These are phyloP conservation scores for Esox lucius DNA, from an alignment of 2,797 vertebrate genomes.

Conservation along the genomic window DNA sequence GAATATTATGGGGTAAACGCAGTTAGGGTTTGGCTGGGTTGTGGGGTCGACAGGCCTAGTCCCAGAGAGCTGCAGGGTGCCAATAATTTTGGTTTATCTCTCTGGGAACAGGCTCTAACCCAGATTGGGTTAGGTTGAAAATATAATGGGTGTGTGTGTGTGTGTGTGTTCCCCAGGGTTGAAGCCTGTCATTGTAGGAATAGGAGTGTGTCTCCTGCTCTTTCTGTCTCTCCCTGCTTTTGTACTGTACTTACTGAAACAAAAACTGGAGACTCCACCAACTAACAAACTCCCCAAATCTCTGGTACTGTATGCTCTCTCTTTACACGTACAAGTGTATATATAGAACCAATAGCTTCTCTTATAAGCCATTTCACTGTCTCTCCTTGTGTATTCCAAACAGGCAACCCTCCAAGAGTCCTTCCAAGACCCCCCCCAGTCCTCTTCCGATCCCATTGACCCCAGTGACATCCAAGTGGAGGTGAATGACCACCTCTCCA, in stretches of 20 bases:
- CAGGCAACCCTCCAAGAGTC: constrained; percentile 39
- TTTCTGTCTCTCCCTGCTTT: constrained; percentile 38
- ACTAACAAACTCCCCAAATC: constrained; percentile 51
- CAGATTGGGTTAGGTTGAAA: no score
- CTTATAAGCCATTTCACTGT: neutral
- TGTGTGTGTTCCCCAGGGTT: constrained; percentile 40
- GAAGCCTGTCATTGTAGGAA: constrained; percentile 35
- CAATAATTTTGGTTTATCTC: no score
- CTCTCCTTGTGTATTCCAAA: constrained; percentile 3
- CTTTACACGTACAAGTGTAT: neutral
- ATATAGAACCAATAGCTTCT: neutral
- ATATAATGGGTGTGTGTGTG: no score
- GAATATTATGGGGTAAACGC: no score
- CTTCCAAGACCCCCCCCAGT: constrained; percentile 29
- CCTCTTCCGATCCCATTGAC: constrained; percentile 30
- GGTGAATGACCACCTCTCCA: constrained; percentile 36
- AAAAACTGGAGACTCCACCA: constrained; percentile 6
- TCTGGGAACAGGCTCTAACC: no score
- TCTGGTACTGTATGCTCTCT: constrained; percentile 35
- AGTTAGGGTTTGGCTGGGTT: neutral
- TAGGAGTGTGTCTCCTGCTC: constrained; percentile 44
- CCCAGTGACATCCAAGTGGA: constrained; percentile 57
- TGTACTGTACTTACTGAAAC: constrained; percentile 28
- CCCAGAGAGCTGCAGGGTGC: no score
- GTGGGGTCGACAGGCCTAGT: neutral